Base-by-base conservation (phyloP, 1,140 invertebrate species). In the Drosophila subobscura region DNA sequence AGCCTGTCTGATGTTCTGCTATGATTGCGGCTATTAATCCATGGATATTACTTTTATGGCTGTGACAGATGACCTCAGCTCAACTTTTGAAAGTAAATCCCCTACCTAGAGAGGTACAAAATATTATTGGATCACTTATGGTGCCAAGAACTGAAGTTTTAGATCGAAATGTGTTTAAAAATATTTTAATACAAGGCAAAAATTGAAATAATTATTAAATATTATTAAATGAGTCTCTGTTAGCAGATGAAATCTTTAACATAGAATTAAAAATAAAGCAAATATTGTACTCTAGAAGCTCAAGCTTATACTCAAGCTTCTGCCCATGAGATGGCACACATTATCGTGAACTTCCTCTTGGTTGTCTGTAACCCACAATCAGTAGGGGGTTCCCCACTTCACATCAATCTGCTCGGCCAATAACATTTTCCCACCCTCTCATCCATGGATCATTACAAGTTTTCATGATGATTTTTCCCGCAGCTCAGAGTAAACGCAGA, bases 381-480 rank as follows among this genome's bases (percentile, higher is more conserved):
- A 37, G 10, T 37, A 3, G 33, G 33, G 8, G 33, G 33, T 37
- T 37, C 29, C 33, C 1, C 10, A 12, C 3, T 8, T 37, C 33
- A 37, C 33, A 37, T 37, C 33, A 37, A 37, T 37, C 33, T 37
- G 33, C 10, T 37, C 29, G n/a, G 14, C 44, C n/a, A 4, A 4
- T 8, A n/a, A 41, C 29, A 16, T 41, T 50, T 23, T 20, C 7
- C 2, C 4, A 40, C 12, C 27, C 12, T 10, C 8, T 10, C 3
- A 5, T 27, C 33, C 33, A 14, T 14, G 3, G 20, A 16, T 52
- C 16, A 64, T 63, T 56, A 64, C 41, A 56, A 33, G n/a, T 54
- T 76, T 67, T 45, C 47, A 65, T 61, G 57, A 60, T 72, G 29
- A 67, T 41, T 55, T 85, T 80, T 27, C 49, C 47, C 60, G 49